Conservation (phyloP, 53 echinoderm and acorn worm genomes). For the Temnopleurus reevesii region DNA sequence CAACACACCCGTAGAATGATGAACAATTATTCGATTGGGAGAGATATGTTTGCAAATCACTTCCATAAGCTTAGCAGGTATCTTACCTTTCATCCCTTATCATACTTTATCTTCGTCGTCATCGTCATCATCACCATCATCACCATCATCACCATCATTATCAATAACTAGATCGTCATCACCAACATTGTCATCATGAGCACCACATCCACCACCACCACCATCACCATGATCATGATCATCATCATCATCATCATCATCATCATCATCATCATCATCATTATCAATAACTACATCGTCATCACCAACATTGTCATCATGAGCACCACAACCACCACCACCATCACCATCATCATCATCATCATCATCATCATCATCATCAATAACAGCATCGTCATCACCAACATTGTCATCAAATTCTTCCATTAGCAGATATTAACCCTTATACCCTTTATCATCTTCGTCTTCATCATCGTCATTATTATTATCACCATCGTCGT, state of each 20-base stretch:
- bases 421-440: too few species aligned
- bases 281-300: background rate
- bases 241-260: background rate
- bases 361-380: background rate
- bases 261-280: background rate
- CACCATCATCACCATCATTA: background rate
- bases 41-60: too few species aligned
- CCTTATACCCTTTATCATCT: too few species aligned
- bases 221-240: background rate
- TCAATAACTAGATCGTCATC: background rate
- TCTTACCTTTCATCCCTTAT: too few species aligned
- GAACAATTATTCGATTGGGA: too few species aligned
- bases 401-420: too few species aligned
- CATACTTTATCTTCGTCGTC: too few species aligned
- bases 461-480: too few species aligned
- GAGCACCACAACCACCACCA: background rate
- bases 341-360: background rate
- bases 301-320: background rate
- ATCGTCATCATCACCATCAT: too few species aligned
- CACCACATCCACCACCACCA: background rate
- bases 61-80: too few species aligned
- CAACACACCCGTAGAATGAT: background rate
- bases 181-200: background rate
- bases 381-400: too few species aligned
- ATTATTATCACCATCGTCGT: background rate